phyloP scores from a whole-genome alignment of 2,797 vertebrate species.

The Basileuterus tristriatus region DNA sequence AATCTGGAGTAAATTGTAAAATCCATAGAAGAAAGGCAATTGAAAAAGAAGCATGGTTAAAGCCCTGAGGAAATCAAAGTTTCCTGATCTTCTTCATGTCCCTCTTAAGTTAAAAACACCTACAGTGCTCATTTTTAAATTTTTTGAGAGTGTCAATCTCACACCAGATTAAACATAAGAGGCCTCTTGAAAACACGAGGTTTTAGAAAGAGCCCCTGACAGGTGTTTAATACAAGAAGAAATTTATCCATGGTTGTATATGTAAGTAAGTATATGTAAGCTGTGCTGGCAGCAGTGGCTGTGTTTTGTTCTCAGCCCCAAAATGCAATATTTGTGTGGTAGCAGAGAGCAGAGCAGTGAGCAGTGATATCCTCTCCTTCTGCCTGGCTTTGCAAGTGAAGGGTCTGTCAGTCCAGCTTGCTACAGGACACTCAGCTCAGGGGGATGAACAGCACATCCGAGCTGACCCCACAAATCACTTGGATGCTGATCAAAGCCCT shows the following conservation, averaged over 20 bases:
- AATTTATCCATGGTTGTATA: not conserved
- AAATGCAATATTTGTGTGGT: not conserved
- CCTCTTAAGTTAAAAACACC: not conserved
- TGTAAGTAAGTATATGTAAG: accelerated
- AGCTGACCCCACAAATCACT: not conserved
- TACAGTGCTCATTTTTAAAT: accelerated
- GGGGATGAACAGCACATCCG: not conserved
- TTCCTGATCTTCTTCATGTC: not conserved
- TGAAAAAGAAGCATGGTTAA: not conserved
- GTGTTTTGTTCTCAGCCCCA: not conserved
- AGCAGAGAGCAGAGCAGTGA: not conserved
- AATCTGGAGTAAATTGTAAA: not conserved
- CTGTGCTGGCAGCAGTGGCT: not conserved
- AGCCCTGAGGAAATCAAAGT: not conserved
- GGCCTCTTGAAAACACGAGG: not conserved
- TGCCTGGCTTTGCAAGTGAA: not conserved
- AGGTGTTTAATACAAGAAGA: not conserved
- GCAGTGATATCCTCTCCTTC: not conserved
- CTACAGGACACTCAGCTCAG: not conserved
- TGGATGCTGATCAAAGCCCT: not conserved
- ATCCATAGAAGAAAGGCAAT: not conserved
- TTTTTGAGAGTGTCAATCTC: not conserved
- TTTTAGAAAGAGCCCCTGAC: not conserved
- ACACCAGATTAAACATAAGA: not conserved
- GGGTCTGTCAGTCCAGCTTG: not conserved